A percentile compares a stretch with the other conserved stretches of the same genome.
Conservation (phyloP, 2,113 vertebrate genomes). For the Dicerorhinus sumatrensis region DNA sequence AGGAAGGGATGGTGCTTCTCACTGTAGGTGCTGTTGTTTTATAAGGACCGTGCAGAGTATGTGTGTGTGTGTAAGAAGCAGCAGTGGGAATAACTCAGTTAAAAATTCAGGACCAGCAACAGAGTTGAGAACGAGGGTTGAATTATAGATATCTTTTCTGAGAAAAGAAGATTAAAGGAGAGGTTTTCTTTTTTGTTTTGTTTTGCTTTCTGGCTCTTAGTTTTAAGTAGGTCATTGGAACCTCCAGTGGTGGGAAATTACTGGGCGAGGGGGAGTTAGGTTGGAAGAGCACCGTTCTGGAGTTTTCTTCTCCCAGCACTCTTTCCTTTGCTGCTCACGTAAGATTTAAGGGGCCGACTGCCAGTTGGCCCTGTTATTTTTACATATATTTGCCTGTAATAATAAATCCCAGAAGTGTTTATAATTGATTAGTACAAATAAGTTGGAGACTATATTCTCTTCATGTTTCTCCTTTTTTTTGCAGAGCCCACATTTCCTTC, state of each 20-base stretch:
- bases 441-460: background rate
- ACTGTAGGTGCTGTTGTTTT: background rate
- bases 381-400: background rate
- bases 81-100: slow-evolving; percentile 63
- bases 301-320: no score
- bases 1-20: background rate
- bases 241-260: slow-evolving; percentile 9
- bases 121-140: slow-evolving; percentile 61
- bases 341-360: background rate
- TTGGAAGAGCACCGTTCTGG: accelerated
- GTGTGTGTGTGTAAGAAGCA: background rate
- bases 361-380: background rate
- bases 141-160: slow-evolving; percentile 79
- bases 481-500: slow-evolving; percentile 78
- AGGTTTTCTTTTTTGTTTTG: slow-evolving; percentile 67
- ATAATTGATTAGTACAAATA: background rate
- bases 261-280: background rate
- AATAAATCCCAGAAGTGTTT: background rate
- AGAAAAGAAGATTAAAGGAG: slow-evolving; percentile 78
- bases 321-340: background rate
- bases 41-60: background rate
- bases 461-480: background rate
- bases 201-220: slow-evolving; percentile 56
- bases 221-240: slow-evolving; percentile 78
- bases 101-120: slow-evolving; percentile 68